Evolutionary conservation across 2,888 invertebrate species (phyloP).

Genomic region (Aproaerema taeniolella): DNA sequence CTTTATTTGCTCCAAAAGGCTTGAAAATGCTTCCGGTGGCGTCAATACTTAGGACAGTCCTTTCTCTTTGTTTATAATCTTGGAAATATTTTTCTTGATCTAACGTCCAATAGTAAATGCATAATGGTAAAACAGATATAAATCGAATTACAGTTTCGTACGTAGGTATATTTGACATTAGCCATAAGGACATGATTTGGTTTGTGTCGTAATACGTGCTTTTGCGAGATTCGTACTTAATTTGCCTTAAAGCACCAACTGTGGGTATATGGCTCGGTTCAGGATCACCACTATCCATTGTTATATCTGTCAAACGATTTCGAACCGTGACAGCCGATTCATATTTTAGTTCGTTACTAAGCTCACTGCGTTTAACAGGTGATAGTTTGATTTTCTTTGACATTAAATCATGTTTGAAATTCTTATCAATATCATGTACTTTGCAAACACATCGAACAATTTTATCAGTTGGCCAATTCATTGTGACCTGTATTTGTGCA

Average conservation of each 20-base stretch:
- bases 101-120: conserved; percentile 9
- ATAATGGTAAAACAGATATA: conserved; percentile 4
- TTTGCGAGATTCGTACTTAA: conserved; percentile 6
- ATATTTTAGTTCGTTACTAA: conserved; percentile 7
- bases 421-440: not conserved
- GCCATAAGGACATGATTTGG: conserved; percentile 6
- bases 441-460: conserved; percentile 3
- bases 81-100: conserved; percentile 10
- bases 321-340: conserved; percentile 5
- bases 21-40: conserved; percentile 14
- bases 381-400: conserved; percentile 10
- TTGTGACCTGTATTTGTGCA: conserved; percentile 8
- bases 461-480: conserved; percentile 16
- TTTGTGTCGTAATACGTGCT: conserved; percentile 2
- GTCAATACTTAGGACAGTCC: conserved; percentile 10
- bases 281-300: not conserved
- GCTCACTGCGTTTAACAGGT: conserved; percentile 7
- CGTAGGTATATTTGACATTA: conserved; percentile 3
- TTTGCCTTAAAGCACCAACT: conserved; percentile 7
- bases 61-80: conserved; percentile 8
- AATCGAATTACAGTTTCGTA: conserved; percentile 6
- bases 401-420: too few relatives aligned
- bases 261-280: conserved; percentile 11
- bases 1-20: conserved; percentile 2
- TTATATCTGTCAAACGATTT: conserved; percentile 3